Conservation (phyloP, 2,113 vertebrate genomes). For the Amblyopsis rosae region DNA sequence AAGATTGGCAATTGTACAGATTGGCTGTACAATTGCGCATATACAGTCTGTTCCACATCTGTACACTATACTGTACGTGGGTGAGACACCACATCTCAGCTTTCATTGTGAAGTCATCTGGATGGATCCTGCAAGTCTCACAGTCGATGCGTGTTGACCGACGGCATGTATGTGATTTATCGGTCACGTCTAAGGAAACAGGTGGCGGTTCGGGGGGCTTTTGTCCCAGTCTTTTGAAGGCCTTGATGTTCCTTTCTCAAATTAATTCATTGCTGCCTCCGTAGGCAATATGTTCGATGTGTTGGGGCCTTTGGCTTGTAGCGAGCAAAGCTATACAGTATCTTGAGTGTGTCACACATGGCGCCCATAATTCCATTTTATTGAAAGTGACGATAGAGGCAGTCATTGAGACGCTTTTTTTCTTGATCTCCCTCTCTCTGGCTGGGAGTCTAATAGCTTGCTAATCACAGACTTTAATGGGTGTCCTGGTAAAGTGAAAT, state of each 20-base stretch:
- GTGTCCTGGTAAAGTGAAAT: conserved; percentile 40
- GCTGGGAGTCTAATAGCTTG: conserved; percentile 25
- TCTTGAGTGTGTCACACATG: conserved; percentile 22
- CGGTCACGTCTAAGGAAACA: conserved; percentile 45
- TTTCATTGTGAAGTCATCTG: conserved; percentile 35
- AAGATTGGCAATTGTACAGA: no score
- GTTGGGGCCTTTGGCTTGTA: conserved; percentile 33
- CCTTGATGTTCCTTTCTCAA: conserved; percentile 45
- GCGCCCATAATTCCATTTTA: conserved; percentile 13
- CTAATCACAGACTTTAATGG: conserved; percentile 55
- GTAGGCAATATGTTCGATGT: conserved; percentile 39
- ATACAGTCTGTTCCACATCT: background rate
- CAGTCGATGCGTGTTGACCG: conserved; percentile 50
- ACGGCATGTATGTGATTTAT: conserved; percentile 60
- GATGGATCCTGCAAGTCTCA: conserved; percentile 32
- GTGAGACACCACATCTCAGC: background rate
- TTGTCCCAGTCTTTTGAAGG: conserved; percentile 57
- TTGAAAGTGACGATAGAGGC: conserved; percentile 8
- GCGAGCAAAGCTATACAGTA: conserved; percentile 9
- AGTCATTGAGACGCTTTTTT: background rate
- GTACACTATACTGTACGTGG: background rate
- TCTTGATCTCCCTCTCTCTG: conserved; percentile 4
- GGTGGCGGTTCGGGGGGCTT: conserved; percentile 48
- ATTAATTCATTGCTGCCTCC: conserved; percentile 45
- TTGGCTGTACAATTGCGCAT: no score